Percentiles rank a stretch among this genome's conserved stretches.
These are phyloP conservation scores for Nemapogon koenigi DNA, from an alignment of 2,888 invertebrate species.

Conservation along the genomic window DNA sequence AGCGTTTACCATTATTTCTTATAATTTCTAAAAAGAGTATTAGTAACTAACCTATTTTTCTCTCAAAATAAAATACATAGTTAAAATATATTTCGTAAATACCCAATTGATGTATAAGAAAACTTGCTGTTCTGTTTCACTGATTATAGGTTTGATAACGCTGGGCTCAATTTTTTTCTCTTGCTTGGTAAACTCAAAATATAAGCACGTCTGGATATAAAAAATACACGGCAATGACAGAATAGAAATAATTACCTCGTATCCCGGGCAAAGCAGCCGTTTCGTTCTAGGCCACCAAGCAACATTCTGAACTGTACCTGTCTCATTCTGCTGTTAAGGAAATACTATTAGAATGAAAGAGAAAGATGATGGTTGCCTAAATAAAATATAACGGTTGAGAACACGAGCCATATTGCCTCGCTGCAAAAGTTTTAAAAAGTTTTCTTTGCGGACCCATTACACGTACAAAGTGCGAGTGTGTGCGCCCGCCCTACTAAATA, in stretches of 20 bases:
- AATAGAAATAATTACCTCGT: slow-evolving; percentile 65
- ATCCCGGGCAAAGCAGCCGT: slow-evolving; percentile 58
- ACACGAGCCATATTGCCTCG: slow-evolving; percentile 67
- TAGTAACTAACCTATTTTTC: no score
- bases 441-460: slow-evolving; percentile 67
- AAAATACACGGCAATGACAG: slow-evolving; percentile 63
- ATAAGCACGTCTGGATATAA: slow-evolving; percentile 37
- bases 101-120: no score
- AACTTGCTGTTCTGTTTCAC: no score
- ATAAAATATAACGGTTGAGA: slow-evolving; percentile 63
- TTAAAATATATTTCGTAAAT: no score
- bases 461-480: slow-evolving; percentile 42
- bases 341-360: slow-evolving; percentile 29
- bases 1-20: no score
- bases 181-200: not conserved
- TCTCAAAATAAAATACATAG: no score
- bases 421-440: slow-evolving; percentile 66
- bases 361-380: slow-evolving; percentile 52
- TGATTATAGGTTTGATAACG: no score
- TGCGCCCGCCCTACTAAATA: slow-evolving; percentile 27
- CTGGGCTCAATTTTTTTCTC: no score
- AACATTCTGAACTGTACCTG: slow-evolving; percentile 29
- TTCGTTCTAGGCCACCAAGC: slow-evolving; percentile 26
- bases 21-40: no score
- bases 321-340: slow-evolving; percentile 28